Evolutionary conservation across 2,797 vertebrate species (phyloP), one percentile per base, ranked within the genome.

Genomic region (Gastrophryne carolinensis): DNA sequence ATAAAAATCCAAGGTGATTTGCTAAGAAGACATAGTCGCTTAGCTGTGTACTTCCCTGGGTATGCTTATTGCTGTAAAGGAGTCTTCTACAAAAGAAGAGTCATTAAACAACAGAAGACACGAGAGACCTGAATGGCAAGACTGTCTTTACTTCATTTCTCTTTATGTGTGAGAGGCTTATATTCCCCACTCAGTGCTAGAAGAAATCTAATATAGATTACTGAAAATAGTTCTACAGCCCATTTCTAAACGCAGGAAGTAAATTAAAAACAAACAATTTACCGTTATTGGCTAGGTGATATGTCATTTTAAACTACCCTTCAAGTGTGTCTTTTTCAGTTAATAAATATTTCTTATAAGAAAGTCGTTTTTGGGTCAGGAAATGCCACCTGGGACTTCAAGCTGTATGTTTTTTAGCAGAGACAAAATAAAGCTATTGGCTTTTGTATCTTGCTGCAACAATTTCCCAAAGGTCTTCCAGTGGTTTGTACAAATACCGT

Each of bases 161-260:
- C 61, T 72, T 77, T 72, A 65, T 72, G 32, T 65, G 67, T 60
- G 61, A 47, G 75, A 65, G 53, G 23, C 39, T 72, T 32, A 58
- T 66, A 78, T 78, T 78, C 75, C 75, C 75, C 30, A 27, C 61
- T 66, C 68, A 78, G 75, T 72, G 68, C 60, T 72, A 66, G 67
- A 71, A 65, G 53, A 78, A 78, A 78, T 78, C 75, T 66, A 78
- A 78, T 78, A 78, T 72, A 72, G 75, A 78, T 78, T 78, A 78
- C 72, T 66, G 68, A 78, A 72, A 78, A 78, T 58, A 72, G 61
- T 72, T 72, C 68, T 72, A 66, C 68, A 78, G 72, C 72, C 52
- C 41, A 27, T 50, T 72, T 66, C 60, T 72, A 65, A 72, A 78
- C 75, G 37, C 32, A 66, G 32, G 53, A 78, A 66, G 60, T 78